phyloP scores from a whole-genome alignment of 2,797 vertebrate genomes.

The Halcyon leucocephala region DNA sequence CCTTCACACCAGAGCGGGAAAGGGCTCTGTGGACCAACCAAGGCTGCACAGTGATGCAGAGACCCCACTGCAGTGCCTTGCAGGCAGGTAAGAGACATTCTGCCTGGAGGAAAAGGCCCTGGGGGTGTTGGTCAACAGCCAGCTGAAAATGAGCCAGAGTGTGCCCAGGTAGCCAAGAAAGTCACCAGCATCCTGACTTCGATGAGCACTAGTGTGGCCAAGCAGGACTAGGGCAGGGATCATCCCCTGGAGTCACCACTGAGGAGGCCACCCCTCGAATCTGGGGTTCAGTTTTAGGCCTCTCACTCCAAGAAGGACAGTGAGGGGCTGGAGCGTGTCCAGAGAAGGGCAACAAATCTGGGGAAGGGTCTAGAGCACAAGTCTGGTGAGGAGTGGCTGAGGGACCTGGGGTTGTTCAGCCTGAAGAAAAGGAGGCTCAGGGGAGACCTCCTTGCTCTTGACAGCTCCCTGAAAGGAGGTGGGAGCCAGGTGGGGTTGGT shows the following conservation, averaged over 20 bases:
- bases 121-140: neutral
- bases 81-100: neutral
- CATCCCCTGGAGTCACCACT: too few relatives aligned
- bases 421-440: neutral
- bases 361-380: neutral
- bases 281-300: neutral
- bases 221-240: neutral
- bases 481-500: neutral
- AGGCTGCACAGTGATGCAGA: fast-evolving
- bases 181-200: neutral
- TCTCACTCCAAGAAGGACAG: neutral
- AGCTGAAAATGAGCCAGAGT: neutral
- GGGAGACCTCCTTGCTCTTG: neutral
- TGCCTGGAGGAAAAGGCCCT: neutral
- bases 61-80: fast-evolving
- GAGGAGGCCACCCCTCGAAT: neutral
- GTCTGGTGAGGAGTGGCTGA: neutral
- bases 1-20: neutral
- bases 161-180: neutral
- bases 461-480: neutral
- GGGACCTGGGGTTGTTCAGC: too few relatives aligned
- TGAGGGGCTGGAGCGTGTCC: neutral
- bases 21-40: too few relatives aligned
- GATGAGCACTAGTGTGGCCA: neutral
- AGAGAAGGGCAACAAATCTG: neutral